Evolutionary conservation across 2,113 vertebrate species (phyloP).

Genomic region (Burhinus oedicnemus): DNA sequence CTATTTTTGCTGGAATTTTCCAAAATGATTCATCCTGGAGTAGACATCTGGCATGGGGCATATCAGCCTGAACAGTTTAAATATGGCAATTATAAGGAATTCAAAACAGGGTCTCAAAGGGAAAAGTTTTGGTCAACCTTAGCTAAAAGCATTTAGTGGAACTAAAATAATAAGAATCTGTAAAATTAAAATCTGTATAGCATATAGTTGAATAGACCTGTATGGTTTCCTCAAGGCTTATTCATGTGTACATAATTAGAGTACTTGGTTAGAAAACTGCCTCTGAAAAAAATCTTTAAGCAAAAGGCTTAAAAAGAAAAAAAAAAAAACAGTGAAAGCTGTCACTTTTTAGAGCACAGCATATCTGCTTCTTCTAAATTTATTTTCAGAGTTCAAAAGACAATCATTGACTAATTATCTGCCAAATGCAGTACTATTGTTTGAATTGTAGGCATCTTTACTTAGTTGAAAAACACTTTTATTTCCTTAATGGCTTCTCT

Average conservation of each 20-base stretch:
- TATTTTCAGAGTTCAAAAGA: constrained; percentile 31
- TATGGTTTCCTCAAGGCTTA: not conserved
- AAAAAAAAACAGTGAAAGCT: not conserved
- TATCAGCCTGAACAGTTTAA: not conserved
- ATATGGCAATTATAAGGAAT: not conserved
- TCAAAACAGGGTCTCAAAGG: not conserved
- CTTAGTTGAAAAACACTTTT: not conserved
- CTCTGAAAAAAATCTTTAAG: not conserved
- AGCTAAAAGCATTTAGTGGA: constrained; percentile 26
- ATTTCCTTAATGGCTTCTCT: not conserved
- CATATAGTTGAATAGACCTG: not conserved
- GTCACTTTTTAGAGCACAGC: not conserved
- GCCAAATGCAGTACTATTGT: not conserved
- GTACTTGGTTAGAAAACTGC: not conserved
- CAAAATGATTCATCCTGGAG: not conserved
- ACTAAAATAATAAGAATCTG: constrained; percentile 1
- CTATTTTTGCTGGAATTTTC: constrained; percentile 3
- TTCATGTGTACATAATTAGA: not conserved
- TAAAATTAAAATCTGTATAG: constrained; percentile 13
- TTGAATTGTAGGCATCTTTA: not conserved
- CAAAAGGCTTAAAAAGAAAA: not conserved
- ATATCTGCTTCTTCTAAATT: not conserved
- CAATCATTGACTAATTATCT: constrained; percentile 31
- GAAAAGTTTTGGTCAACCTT: not conserved
- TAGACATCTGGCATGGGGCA: not conserved